phyloP scores from a whole-genome alignment of 1,140 invertebrate species.

The Agrypnia vestita region DNA sequence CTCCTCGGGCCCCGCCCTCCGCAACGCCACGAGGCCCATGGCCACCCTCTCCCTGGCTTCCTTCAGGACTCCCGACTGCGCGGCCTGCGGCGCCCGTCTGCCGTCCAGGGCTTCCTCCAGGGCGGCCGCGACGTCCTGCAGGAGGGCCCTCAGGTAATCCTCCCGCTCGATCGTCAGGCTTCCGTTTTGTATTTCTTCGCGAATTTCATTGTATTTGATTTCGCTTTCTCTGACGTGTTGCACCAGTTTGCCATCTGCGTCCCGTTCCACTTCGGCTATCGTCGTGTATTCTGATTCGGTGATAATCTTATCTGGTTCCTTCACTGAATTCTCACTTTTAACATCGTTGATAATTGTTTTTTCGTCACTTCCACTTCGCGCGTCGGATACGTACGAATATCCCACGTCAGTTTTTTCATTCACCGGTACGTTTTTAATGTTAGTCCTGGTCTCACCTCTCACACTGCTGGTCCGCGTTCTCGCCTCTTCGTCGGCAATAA shows the following conservation, averaged over 20 bases:
- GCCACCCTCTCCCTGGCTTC: slow-evolving; percentile 54
- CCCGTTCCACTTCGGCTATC: slow-evolving; percentile 19
- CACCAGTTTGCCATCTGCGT: slow-evolving; percentile 26
- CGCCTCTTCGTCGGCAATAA: slow-evolving; percentile 56
- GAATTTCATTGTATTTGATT: slow-evolving; percentile 27
- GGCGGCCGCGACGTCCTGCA: slow-evolving; percentile 56
- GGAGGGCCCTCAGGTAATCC: slow-evolving; percentile 53
- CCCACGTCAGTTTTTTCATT: slow-evolving; percentile 32
- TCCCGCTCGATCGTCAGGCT: slow-evolving; percentile 49
- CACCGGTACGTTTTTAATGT: not conserved
- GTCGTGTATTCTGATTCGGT: slow-evolving; percentile 13
- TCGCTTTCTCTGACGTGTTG: slow-evolving; percentile 10
- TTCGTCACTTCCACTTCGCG: slow-evolving; percentile 23
- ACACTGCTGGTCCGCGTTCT: slow-evolving; percentile 35
- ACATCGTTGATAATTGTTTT: slow-evolving; percentile 28
- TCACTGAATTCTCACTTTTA: slow-evolving; percentile 34
- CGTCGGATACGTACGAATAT: slow-evolving; percentile 12
- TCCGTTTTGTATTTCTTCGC: slow-evolving; percentile 41
- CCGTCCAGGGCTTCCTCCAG: slow-evolving; percentile 55
- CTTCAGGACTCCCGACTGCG: slow-evolving; percentile 46
- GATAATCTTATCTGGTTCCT: slow-evolving; percentile 29
- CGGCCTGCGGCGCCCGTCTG: slow-evolving; percentile 43
- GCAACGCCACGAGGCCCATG: slow-evolving; percentile 53
- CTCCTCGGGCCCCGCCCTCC: slow-evolving; percentile 54
- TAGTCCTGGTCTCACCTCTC: slow-evolving; percentile 9